Evolutionary conservation across 2,113 vertebrate genomes (phyloP).

Genomic region (Pygoscelis antarcticus): DNA sequence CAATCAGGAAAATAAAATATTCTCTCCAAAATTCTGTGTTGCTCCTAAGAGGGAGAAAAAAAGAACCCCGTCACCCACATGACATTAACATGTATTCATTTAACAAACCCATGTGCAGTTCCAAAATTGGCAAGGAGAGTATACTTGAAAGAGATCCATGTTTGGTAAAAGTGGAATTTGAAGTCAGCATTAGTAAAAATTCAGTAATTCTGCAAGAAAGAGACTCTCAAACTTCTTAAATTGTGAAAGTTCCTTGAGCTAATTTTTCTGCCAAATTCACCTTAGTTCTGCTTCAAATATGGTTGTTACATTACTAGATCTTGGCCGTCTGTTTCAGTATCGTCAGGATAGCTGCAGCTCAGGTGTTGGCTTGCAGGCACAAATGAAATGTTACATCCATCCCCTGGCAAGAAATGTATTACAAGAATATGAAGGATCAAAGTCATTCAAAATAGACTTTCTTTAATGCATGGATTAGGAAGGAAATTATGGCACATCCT

Average conservation of each 20-base stretch:
- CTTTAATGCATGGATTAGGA: not conserved
- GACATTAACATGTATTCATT: not conserved
- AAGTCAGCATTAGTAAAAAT: not conserved
- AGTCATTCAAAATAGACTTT: not conserved
- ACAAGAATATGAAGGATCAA: not conserved
- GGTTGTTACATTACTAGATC: not conserved
- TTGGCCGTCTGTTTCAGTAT: not conserved
- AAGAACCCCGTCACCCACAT: not conserved
- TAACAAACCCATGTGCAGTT: not conserved
- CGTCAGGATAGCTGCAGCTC: not conserved
- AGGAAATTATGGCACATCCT: not conserved
- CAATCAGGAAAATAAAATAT: not conserved
- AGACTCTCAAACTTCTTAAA: not conserved
- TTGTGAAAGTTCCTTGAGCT: not conserved
- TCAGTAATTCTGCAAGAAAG: not conserved
- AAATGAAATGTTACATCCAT: not conserved
- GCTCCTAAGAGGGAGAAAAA: not conserved
- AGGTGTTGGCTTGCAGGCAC: accelerated
- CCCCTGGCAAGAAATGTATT: not conserved
- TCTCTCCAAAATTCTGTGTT: not conserved
- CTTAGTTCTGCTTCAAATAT: not conserved
- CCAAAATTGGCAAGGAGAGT: not conserved
- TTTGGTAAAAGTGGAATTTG: not conserved
- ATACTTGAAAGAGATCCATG: not conserved
- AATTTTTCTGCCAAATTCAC: not conserved